Base-by-base conservation (phyloP, 1,140 invertebrate species). In the Drosophila willistoni region DNA sequence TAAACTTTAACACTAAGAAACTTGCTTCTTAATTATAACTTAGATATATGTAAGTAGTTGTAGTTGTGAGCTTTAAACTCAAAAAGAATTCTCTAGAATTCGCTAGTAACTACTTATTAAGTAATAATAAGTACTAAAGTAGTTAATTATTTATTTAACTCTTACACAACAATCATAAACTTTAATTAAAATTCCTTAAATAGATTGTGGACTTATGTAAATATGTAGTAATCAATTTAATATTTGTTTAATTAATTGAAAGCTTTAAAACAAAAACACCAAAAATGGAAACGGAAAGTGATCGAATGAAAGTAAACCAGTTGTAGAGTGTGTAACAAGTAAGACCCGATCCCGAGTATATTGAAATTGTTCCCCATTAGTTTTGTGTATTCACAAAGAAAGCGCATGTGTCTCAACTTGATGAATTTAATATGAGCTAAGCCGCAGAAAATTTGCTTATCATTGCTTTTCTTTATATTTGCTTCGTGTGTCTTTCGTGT, bases 381-480 rank as follows among this genome's bases (percentile, higher is more conserved):
- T 12, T 39, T 39, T 39, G 10, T 77, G 73, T 68, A 12, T 42
- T 10, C 14, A 62, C 7, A 73, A 67, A 74, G 83, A 87, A 87
- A 79, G 83, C 5, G 29, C 79, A 73, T 83, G 51, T 63, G 73
- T 65, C 65, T 77, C 64, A 63, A 41, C 54, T 73, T 73, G 14
- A 56, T 76, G 63, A 63, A 75, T 62, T 66, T 65, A 71, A 34
- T 71, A 63, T 59, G 63, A 75, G 34, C 41, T 66, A 68, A 80
- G 81, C 66, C 54, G 57, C 51, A 60, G 44, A 33, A 66, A 89
- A 89, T 89, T 87, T 87, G 80, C 84, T 84, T 89, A 87, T 87
- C 84, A 84, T 84, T 77, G 80, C 80, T 79, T 71, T 81, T 69
- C 64, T 84, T 84, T 73, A 41, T 70, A 56, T 69, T 66, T 64